These are phyloP conservation scores for Platycercus adscitus DNA, from an alignment of 2,113 vertebrate species.

Conservation along the genomic window DNA sequence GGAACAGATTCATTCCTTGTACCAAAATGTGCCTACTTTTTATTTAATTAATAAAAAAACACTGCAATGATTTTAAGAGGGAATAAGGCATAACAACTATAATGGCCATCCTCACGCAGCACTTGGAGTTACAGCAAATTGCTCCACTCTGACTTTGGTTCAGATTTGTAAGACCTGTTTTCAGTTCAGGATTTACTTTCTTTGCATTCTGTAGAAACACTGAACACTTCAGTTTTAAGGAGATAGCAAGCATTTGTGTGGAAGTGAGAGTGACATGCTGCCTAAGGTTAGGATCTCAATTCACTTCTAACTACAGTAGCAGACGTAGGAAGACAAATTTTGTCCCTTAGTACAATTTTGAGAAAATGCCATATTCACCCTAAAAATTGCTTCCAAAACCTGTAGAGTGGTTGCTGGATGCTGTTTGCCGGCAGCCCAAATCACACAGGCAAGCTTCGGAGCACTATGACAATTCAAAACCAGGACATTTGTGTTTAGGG, in stretches of 20 bases:
- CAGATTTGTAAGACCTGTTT: not conserved
- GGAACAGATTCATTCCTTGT: not conserved
- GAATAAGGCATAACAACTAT: not conserved
- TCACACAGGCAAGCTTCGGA: not conserved
- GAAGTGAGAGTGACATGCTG: not conserved
- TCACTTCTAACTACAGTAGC: not conserved
- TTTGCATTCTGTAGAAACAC: not conserved
- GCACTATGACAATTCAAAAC: fast-evolving
- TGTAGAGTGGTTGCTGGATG: not conserved
- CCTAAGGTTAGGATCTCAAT: not conserved
- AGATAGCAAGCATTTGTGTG: not conserved
- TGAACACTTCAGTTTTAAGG: not conserved
- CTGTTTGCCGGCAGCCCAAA: not conserved
- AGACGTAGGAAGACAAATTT: not conserved
- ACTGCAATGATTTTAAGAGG: not conserved
- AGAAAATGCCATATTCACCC: not conserved
- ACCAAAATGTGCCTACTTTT: not conserved
- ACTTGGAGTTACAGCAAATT: not conserved
- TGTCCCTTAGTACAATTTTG: not conserved
- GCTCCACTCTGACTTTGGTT: not conserved
- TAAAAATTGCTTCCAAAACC: not conserved
- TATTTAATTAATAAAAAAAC: not conserved
- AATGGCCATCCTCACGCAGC: not conserved
- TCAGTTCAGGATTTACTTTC: not conserved
- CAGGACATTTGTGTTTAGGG: not conserved